These are phyloP conservation scores for Marmota monax DNA, from an alignment of 2,113 vertebrate genomes.

Conservation along the genomic window DNA sequence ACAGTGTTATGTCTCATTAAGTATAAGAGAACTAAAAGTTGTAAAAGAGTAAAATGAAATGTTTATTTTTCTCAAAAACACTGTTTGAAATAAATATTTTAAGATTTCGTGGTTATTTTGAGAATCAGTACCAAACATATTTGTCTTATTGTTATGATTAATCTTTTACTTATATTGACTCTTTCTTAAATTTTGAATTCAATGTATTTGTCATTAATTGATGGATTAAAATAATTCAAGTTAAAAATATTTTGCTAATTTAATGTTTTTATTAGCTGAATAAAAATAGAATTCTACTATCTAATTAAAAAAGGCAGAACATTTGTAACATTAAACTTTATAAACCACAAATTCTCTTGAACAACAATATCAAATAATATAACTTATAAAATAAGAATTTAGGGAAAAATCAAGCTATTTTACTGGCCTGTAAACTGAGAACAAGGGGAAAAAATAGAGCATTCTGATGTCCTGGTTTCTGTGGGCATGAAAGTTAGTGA, in stretches of 20 bases:
- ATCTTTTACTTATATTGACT: not conserved
- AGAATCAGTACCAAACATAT: not conserved
- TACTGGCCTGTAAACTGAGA: not conserved
- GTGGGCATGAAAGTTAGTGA: not conserved
- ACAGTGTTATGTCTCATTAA: not conserved
- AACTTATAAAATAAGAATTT: constrained; percentile 1
- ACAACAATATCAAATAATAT: not conserved
- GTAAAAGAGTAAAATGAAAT: not conserved
- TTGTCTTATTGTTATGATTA: not conserved
- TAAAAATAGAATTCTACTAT: not conserved
- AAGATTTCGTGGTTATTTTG: not conserved
- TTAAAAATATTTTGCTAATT: constrained; percentile 6
- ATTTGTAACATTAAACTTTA: constrained; percentile 31
- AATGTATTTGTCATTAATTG: not conserved
- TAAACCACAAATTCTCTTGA: not conserved
- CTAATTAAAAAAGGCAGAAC: not conserved
- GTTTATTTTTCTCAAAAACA: not conserved
- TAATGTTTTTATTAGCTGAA: not conserved
- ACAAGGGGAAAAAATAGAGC: not conserved
- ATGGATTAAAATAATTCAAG: not conserved
- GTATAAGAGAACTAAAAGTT: not conserved
- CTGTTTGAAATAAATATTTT: not conserved
- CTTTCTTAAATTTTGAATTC: not conserved
- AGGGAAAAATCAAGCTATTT: not conserved
- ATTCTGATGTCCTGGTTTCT: not conserved